Evolutionary conservation across 1,140 invertebrate species (phyloP), one percentile per base, ranked within the genome.

Genomic region (Macrobrachium nipponense): DNA sequence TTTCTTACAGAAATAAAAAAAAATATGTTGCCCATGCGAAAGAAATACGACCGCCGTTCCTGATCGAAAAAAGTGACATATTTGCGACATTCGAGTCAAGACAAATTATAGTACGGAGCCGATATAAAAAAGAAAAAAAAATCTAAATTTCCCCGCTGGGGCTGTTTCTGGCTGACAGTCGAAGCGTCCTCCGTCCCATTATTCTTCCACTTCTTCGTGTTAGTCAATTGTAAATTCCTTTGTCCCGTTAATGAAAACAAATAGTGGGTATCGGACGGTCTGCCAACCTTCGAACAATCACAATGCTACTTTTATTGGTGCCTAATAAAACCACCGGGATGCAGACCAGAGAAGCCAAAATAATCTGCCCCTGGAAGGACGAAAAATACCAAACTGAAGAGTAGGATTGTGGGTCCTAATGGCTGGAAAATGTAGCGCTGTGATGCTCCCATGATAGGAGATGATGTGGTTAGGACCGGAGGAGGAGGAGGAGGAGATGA

Each of bases 171-270:
- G 75, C 27, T 43, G 82, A 78, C 64, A 43, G 83, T 51, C 58
- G 44, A 18, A 17, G 64, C 18, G 23, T 60, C 44, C 83, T 79
- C 68, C 68, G 73, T 68, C 83, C 83, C 83, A 86, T 80, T 79
- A 86, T 70, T 62, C 76, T 66, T n/a, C 79, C 83, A 72, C 64
- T 43, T 15, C 77, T 68, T 72, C 77, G 83, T 86, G 83, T 86
- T 86, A 86, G 77, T 80, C 68, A 73, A 73, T 72, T 80, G 83
- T 86, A 86, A 80, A 80, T 86, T 75, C 83, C 83, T 86, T 86
- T 86, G 83, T 86, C 83, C 77, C 83, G 66, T 86, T 86, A 86
- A 86, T 86, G 83, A 86, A 86, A 86, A 86, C 83, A 86, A 86
- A 86, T 80, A 86, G 83, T 86, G 83, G 83, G 77, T 86, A 86